Evolutionary conservation across 2,797 vertebrate genomes (phyloP), one percentile per base, ranked within the genome.

Genomic region (Cichlasoma orientale): DNA sequence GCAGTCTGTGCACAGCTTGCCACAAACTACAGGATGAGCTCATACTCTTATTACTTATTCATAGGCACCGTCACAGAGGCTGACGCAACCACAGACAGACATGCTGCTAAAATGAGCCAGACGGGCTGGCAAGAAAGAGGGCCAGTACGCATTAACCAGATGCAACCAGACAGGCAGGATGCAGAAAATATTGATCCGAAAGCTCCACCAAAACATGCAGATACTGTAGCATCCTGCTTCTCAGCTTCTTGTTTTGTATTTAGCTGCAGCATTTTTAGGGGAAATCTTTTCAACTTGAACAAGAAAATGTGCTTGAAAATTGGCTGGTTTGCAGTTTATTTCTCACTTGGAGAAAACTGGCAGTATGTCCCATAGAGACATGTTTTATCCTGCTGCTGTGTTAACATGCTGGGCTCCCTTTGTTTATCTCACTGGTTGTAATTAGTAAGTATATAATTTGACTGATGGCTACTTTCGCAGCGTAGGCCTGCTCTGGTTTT

Each of bases 41-140:
- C 92, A 94, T 92, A 33, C 73, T 23, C 70, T 3, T 56, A 88
- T 93, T 86, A 93, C 86, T 94, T 93, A 94, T 94, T 93, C 88
- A 94, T 89, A 80, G 84, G 70, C 82, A 12, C 21, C 52, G 83
- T 88, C 84, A 81, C 84, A 83, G 71, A 80, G 87, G 82, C 91
- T 90, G 87, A 92, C 31, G 87, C 85, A 92, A 88, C 85, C 74
- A n/a, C 74, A 78, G 72, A 38, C 77, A 56, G 63, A 75, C 79
- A 56, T 41, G 25, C 76, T 29, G 80, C 84, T 77, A 11, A 75
- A 84, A 77, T 19, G 80, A 78, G 83, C 70, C 36, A 76, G 82
- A 82, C 74, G 47, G 75, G 75, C 78, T 44, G 77, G 79, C 21
- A 38, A 69, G 69, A 82, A 66, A 69, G 3, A 1, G 63, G 47